These are phyloP conservation scores for Catharus ustulatus DNA, from an alignment of 2,797 vertebrate species.

Conservation along the genomic window DNA sequence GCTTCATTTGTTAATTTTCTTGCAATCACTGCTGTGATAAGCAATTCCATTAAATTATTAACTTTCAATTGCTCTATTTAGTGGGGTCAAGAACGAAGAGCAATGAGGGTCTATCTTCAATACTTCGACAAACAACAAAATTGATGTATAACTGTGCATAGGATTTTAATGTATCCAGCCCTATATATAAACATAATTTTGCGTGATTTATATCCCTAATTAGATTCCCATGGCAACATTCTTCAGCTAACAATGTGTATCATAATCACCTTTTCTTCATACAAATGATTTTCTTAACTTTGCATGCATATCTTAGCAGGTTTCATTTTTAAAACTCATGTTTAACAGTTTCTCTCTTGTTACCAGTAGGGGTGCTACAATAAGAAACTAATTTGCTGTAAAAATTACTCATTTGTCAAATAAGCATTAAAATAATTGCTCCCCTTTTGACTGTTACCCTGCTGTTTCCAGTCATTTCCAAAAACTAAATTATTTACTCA, in stretches of 20 bases:
- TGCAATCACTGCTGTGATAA: slow-evolving; percentile 6
- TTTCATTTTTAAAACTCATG: slow-evolving; percentile 79
- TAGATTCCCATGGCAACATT: slow-evolving; percentile 83
- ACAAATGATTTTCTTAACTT: slow-evolving; percentile 83
- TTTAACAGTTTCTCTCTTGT: slow-evolving; percentile 79
- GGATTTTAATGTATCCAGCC: slow-evolving; percentile 62
- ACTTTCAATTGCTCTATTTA: background rate
- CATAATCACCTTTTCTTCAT: slow-evolving; percentile 83
- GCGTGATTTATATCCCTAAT: slow-evolving; percentile 82
- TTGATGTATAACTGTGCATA: slow-evolving; percentile 23
- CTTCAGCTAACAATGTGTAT: slow-evolving; percentile 82
- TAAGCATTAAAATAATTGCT: slow-evolving; percentile 98
- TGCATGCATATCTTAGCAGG: slow-evolving; percentile 81
- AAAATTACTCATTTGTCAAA: slow-evolving; percentile 93
- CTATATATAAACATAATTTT: slow-evolving; percentile 78
- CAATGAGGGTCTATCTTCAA: background rate
- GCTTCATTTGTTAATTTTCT: background rate
- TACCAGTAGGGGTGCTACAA: slow-evolving; percentile 86
- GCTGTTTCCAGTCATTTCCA: slow-evolving; percentile 93
- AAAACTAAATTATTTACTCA: slow-evolving; percentile 95
- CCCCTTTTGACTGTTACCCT: slow-evolving; percentile 95
- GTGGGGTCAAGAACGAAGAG: background rate
- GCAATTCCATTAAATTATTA: slow-evolving; percentile 9
- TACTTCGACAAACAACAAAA: slow-evolving; percentile 14
- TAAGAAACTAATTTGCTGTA: slow-evolving; percentile 93